These are phyloP conservation scores for Epistrophe eligans DNA, from an alignment of 2,888 invertebrate genomes.

Conservation along the genomic window DNA sequence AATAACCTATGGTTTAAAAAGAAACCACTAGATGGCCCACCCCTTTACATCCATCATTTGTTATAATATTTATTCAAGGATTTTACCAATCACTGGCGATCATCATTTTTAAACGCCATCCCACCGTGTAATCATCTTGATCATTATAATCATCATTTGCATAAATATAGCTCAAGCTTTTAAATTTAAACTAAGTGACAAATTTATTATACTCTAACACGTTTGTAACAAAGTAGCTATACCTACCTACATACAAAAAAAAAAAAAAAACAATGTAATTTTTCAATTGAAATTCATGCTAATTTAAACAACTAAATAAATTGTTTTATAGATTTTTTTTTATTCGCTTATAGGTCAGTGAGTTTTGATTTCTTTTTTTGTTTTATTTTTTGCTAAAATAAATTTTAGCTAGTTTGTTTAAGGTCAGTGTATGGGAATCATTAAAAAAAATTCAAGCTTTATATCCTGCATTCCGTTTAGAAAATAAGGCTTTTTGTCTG, in stretches of 20 bases:
- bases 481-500: no score
- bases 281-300: conserved; percentile 69
- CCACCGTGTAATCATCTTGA: conserved; percentile 18
- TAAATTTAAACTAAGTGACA: conserved; percentile 14
- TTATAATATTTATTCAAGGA: conserved; percentile 5
- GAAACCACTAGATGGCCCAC: no score
- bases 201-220: conserved; percentile 9
- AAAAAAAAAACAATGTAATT: conserved; percentile 32
- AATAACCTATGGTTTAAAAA: no score
- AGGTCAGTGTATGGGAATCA: conserved; percentile 30
- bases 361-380: background rate
- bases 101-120: conserved; percentile 23
- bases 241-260: background rate
- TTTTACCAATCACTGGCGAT: conserved; percentile 31
- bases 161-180: background rate
- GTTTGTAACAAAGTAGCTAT: background rate
- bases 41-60: background rate
- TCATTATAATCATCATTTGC: conserved; percentile 15
- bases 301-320: conserved; percentile 59
- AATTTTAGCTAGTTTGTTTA: conserved; percentile 29
- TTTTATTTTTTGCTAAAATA: background rate
- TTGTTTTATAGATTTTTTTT: conserved; percentile 48
- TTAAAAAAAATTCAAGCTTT: background rate
- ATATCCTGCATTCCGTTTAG: no score
- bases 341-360: conserved; percentile 48